Base-by-base conservation (phyloP, 1,140 invertebrate species). In the Lordiphosa collinella region DNA sequence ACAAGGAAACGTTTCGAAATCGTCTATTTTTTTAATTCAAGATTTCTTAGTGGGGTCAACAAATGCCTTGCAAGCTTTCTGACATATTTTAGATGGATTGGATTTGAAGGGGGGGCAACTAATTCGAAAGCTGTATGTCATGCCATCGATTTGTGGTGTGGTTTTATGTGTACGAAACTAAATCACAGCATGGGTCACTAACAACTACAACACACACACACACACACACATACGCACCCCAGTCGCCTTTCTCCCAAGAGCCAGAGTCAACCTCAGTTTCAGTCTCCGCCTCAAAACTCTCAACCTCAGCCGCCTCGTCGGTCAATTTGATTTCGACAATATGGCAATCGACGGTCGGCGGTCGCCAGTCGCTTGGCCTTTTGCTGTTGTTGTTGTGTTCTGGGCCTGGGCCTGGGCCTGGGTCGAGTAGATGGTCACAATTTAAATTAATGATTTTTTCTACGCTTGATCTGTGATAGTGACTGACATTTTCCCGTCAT, bases 391-490 rank as follows among this genome's bases (percentile, higher is more conserved):
- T 29, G 53, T 22, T 52, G 34, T 46, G 51, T 50, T 66, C 43
- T 48, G 74, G 76, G 61, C 58, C 76, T 34, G 40, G 52, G 43
- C 55, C 52, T 37, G 51, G 49, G 46, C 29, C 55, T 46, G 59
- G 52, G 58, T 53, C 62, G 66, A 69, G 68, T 82, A 70, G 73
- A 82, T 85, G 75, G 72, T 71, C 75, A 78, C 65, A 87, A 75
- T 85, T 74, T 80, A 72, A 85, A 78, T 82, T 87, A 87, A 87
- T 87, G 79, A 76, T 69, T 87, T 87, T 87, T 82, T 79, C 62
- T 68, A 80, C 78, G 84, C 84, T 73, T 85, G 75, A 87, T 82
- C 85, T 85, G 72, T 69, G 71, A 82, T 82, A 84, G 78, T 82
- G 76, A 82, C 76, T 82, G 67, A 82, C 76, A 82, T 76, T 82